Percentiles rank a stretch among this genome's conserved stretches.
These are phyloP conservation scores for Perdita meconis DNA, from an alignment of 2,888 invertebrate genomes.

Conservation along the genomic window DNA sequence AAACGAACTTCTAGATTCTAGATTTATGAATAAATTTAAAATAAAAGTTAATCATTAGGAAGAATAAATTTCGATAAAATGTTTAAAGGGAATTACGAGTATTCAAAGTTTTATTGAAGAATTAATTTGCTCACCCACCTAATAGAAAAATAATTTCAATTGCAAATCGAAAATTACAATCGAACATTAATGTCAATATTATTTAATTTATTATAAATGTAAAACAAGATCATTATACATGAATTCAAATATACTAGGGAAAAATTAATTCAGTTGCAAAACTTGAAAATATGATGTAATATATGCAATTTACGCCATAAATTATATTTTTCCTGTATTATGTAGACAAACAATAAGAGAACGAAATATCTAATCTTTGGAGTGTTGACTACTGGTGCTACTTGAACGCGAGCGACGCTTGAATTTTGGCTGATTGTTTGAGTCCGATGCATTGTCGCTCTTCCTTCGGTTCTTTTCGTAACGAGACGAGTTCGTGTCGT, in stretches of 20 bases:
- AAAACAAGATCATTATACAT: constrained; percentile 6
- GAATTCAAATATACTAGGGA: constrained; percentile 18
- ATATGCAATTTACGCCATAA: constrained; percentile 35
- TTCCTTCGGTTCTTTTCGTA: constrained; percentile 61
- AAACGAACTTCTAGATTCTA: no score
- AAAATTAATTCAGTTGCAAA: constrained; percentile 32
- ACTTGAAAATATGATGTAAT: constrained; percentile 26
- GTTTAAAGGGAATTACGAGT: no score
- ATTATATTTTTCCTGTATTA: constrained; percentile 29
- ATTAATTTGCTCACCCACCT: no score
- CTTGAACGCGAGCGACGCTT: constrained; percentile 79
- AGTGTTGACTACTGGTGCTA: constrained; percentile 77
- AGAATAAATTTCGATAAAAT: no score
- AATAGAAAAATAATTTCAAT: constrained; percentile 16
- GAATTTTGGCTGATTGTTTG: constrained; percentile 74
- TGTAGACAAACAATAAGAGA: constrained; percentile 25
- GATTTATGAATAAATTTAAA: no score
- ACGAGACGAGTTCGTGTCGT: constrained; percentile 55
- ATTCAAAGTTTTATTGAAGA: no score
- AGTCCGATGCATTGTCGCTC: constrained; percentile 61
- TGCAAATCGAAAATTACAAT: constrained; percentile 33
- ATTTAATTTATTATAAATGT: constrained; percentile 35
- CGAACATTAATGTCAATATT: constrained; percentile 31
- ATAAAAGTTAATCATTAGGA: no score
- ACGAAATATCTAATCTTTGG: constrained; percentile 72